Conservation (phyloP, 2,888 invertebrate species). For the Philaethria dido region DNA sequence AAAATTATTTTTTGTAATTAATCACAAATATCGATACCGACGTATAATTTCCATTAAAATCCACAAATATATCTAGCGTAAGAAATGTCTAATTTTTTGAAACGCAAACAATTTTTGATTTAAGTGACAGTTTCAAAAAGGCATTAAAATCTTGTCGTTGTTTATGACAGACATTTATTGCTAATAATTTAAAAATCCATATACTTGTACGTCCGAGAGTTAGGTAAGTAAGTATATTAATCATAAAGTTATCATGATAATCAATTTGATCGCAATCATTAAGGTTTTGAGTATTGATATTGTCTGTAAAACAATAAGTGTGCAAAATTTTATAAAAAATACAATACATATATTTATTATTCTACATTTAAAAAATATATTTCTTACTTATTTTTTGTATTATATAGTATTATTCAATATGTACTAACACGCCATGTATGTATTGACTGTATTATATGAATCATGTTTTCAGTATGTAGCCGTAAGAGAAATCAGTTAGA, state of each 20-base stretch:
- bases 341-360: no score
- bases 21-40: neutral
- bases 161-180: neutral
- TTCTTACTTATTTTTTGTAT: no score
- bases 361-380: no score
- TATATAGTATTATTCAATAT: no score
- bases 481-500: slow-evolving; percentile 82
- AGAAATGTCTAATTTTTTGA: neutral
- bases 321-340: neutral
- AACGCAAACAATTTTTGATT: slow-evolving; percentile 14
- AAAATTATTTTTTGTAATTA: neutral
- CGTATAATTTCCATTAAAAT: neutral
- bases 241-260: slow-evolving; percentile 3
- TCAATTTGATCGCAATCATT: neutral
- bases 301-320: neutral
- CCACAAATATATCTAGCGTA: neutral
- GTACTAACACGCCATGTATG: no score
- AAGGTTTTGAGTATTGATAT: neutral
- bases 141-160: neutral
- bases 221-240: no score
- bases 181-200: neutral
- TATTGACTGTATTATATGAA: neutral
- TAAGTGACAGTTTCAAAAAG: slow-evolving; percentile 3
- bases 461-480: slow-evolving; percentile 82
- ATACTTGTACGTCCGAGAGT: neutral